Percentiles rank a stretch among this genome's conserved stretches.
Evolutionary conservation across 2,888 invertebrate species (phyloP).

Genomic region (Unio pictorum): DNA sequence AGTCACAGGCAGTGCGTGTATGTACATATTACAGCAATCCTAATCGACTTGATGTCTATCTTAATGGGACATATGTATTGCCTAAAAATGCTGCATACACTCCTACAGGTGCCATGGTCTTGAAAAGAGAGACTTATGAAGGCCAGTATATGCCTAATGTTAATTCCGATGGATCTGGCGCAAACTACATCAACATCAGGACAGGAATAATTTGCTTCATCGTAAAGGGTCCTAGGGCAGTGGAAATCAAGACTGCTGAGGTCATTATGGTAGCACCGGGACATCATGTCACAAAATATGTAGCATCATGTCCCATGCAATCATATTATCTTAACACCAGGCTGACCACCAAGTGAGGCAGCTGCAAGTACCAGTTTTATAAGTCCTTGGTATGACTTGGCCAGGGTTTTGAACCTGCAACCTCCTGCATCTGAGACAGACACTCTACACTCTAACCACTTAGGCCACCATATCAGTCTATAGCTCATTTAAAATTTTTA

Average conservation of each 20-base stretch:
- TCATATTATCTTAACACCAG: no score
- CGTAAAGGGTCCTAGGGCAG: constrained; percentile 44
- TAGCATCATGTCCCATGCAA: no score
- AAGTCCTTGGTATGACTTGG: no score
- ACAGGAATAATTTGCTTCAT: constrained; percentile 46
- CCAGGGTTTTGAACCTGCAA: no score
- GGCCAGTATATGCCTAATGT: constrained; percentile 39
- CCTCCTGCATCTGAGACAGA: no score
- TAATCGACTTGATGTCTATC: constrained; percentile 41
- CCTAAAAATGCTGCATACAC: constrained; percentile 31
- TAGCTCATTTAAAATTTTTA: no score
- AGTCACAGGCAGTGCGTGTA: constrained; percentile 37
- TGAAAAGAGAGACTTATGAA: constrained; percentile 7
- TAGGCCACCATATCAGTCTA: no score
- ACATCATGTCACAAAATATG: no score
- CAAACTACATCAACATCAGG: constrained; percentile 55
- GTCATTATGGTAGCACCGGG: constrained; percentile 40
- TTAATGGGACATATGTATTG: constrained; percentile 21
- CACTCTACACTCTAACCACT: no score
- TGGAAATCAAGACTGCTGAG: constrained; percentile 42
- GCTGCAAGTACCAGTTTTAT: no score
- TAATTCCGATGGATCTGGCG: constrained; percentile 39
- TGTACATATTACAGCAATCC: constrained; percentile 45
- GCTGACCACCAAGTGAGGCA: no score
- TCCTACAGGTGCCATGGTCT: constrained; percentile 43